Conservation (phyloP, 2,113 vertebrate genomes). For the Camelus bactrianus region DNA sequence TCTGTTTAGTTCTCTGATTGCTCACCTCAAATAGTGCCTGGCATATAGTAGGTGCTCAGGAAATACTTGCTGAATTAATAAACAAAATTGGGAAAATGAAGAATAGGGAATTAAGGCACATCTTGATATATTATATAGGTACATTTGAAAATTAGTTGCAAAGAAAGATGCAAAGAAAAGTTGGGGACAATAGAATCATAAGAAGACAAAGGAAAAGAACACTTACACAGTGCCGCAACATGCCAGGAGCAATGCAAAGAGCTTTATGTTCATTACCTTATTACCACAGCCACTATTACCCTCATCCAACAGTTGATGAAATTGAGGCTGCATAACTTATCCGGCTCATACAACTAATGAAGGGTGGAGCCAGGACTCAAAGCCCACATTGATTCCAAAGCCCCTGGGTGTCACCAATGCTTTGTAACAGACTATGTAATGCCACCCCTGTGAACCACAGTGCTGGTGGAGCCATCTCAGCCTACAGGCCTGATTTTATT, state of each 20-base stretch:
- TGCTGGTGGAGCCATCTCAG: not conserved
- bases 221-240: not conserved
- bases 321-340: not conserved
- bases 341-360: not conserved
- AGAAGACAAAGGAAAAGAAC: not conserved
- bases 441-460: not conserved
- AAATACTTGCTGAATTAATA: slow-evolving; percentile 56
- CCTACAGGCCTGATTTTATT: not conserved
- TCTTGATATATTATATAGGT: slow-evolving; percentile 3
- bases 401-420: too few species aligned
- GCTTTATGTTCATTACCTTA: not conserved
- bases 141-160: not conserved
- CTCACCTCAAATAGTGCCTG: not conserved
- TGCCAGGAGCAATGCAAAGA: not conserved
- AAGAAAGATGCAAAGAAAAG: not conserved
- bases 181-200: not conserved
- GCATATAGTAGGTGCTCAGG: not conserved
- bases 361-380: not conserved
- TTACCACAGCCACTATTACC: not conserved
- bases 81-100: slow-evolving; percentile 38
- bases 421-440: not conserved
- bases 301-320: slow-evolving; percentile 27
- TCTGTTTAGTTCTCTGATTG: slow-evolving; percentile 20
- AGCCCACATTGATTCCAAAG: not conserved
- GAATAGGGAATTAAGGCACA: not conserved